Conservation (phyloP, 2,888 invertebrate species). For the Polylopha cassiicola region DNA sequence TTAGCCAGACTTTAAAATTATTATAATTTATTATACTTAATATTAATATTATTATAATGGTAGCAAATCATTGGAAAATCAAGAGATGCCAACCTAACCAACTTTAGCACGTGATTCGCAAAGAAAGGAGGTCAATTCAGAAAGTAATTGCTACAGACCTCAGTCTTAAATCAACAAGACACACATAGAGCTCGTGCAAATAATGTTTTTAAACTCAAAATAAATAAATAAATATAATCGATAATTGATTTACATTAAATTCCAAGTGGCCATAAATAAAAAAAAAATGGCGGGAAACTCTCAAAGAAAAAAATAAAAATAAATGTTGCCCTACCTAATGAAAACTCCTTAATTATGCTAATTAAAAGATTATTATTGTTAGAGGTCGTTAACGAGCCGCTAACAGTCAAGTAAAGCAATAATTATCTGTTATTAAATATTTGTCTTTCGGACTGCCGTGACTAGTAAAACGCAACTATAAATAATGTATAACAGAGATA, state of each 20-base stretch:
- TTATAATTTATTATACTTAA: no score
- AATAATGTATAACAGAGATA: conserved; percentile 35
- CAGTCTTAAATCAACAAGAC: conserved; percentile 10
- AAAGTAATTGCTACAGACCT: conserved; percentile 41
- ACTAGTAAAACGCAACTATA: conserved; percentile 3
- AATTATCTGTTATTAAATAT: conserved; percentile 5
- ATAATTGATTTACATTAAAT: neutral
- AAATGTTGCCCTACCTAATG: conserved; percentile 18
- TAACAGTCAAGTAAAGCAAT: conserved; percentile 1
- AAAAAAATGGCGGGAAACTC: conserved; percentile 35
- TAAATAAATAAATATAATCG: neutral
- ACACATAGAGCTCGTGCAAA: neutral
- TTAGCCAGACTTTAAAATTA: no score
- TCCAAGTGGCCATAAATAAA: conserved; percentile 1
- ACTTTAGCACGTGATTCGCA: conserved; percentile 1
- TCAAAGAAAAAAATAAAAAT: conserved; percentile 16
- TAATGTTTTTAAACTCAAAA: neutral
- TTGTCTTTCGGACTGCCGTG: conserved; percentile 1
- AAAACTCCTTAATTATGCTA: conserved; percentile 1
- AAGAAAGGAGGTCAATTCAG: conserved; percentile 56
- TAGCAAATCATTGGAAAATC: no score
- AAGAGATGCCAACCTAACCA: neutral
- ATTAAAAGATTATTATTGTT: no score
- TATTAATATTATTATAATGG: neutral
- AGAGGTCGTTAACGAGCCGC: conserved; percentile 2